Percentiles rank a stretch among this genome's conserved stretches.
These are phyloP conservation scores for Sepiola atlantica DNA, from an alignment of 2,888 invertebrate genomes.

Conservation along the genomic window DNA sequence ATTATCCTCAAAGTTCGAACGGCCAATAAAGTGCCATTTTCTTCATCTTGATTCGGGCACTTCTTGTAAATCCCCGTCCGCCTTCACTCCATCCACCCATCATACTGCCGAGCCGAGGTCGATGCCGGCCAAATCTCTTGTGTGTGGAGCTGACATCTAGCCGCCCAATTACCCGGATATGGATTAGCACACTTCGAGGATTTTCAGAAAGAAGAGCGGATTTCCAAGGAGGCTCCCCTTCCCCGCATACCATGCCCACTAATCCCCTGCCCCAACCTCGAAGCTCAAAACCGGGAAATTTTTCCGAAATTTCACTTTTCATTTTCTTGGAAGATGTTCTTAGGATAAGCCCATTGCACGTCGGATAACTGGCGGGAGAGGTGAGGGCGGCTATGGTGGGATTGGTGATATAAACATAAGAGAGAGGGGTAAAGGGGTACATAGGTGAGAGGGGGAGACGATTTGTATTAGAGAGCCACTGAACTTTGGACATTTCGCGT, in stretches of 20 bases:
- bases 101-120: not conserved
- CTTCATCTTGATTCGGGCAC: not conserved
- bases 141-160: conserved; percentile 19
- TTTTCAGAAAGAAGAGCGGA: conserved; percentile 17
- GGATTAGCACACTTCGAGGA: not conserved
- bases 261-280: too few relatives aligned
- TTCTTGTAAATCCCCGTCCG: not conserved
- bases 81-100: not conserved
- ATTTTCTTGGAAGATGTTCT: not conserved
- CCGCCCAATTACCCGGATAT: conserved; percentile 16
- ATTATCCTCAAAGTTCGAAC: not conserved
- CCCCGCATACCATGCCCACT: not conserved
- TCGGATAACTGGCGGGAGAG: not conserved
- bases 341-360: not conserved
- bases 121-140: conserved; percentile 32
- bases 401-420: not conserved
- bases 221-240: not conserved
- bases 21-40: not conserved
- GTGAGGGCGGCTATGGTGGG: not conserved
- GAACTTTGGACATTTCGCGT: not conserved
- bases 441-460: not conserved
- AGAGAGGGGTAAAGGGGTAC: not conserved
- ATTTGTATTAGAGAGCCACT: not conserved
- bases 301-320: not conserved
- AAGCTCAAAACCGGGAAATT: not conserved